Evolutionary conservation across 2,888 invertebrate genomes (phyloP).

Genomic region (Latheticus oryzae): DNA sequence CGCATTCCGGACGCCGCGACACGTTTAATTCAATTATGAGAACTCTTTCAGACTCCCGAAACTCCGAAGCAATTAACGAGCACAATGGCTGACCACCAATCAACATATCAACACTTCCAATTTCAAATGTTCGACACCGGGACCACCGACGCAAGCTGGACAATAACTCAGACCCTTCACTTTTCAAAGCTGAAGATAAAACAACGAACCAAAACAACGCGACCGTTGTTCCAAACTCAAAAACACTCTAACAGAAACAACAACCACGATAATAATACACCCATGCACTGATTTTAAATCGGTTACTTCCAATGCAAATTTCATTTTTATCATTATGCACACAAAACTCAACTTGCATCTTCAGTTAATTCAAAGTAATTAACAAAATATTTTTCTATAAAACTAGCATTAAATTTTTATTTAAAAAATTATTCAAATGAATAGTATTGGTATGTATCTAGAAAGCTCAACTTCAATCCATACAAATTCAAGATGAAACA

Average conservation of each 20-base stretch:
- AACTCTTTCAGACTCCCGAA: constrained; percentile 13
- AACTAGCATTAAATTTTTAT: no score
- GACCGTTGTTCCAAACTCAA: no score
- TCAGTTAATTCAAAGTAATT: no score
- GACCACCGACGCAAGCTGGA: constrained; percentile 21
- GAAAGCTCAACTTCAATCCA: no score
- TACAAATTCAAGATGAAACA: no score
- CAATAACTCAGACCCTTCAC: constrained; percentile 34
- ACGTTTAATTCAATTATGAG: constrained; percentile 26
- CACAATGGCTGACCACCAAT: constrained; percentile 28
- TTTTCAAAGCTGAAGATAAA: constrained; percentile 10
- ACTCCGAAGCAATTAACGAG: constrained; percentile 26
- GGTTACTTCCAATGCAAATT: no score
- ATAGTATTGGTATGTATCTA: no score
- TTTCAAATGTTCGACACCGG: constrained; percentile 31
- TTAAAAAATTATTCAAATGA: no score
- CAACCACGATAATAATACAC: not conserved
- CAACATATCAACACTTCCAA: constrained; percentile 31
- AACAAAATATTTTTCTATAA: no score
- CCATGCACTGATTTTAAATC: no score
- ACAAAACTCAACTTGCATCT: no score
- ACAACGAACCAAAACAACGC: constrained; percentile 6
- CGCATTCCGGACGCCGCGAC: constrained; percentile 37
- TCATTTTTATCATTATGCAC: no score
- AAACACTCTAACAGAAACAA: constrained; percentile 4